Evolutionary conservation across 1,140 invertebrate species (phyloP).

Genomic region (Pseudomyrmex flavicornis): DNA sequence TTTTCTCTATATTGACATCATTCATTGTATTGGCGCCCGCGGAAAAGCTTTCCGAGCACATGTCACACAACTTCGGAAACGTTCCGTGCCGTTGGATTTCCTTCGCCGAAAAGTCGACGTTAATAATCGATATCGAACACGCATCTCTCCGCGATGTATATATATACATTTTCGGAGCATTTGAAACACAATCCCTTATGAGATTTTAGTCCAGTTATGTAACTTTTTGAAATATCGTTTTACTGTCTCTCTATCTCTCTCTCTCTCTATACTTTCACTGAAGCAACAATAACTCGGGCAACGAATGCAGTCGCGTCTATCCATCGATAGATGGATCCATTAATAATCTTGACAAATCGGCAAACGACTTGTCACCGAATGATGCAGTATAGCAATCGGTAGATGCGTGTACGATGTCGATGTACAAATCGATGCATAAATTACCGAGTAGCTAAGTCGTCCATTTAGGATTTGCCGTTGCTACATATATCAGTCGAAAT

Average conservation of each 20-base stretch:
- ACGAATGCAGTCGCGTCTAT: conserved; percentile 23
- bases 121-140: conserved; percentile 57
- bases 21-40: conserved; percentile 59
- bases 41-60: conserved; percentile 66
- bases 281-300: conserved; percentile 42
- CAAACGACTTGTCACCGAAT: conserved; percentile 43
- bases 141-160: neutral
- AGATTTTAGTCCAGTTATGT: conserved; percentile 18
- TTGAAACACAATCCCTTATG: conserved; percentile 3
- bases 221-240: conserved; percentile 22
- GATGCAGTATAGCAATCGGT: conserved; percentile 42
- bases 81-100: conserved; percentile 45
- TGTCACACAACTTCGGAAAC: conserved; percentile 60
- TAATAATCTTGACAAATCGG: conserved; percentile 59
- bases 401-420: conserved; percentile 32
- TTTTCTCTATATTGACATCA: conserved; percentile 67
- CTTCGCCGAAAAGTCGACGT: conserved; percentile 18
- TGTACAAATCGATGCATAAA: conserved; percentile 44
- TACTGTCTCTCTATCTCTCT: neutral
- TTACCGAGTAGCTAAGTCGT: conserved; percentile 21
- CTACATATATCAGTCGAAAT: neutral
- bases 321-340: conserved; percentile 33
- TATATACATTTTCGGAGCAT: neutral
- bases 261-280: neutral
- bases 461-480: neutral